phyloP scores from a whole-genome alignment of 2,888 invertebrate genomes.

The Pollenia griseotomentosa region DNA sequence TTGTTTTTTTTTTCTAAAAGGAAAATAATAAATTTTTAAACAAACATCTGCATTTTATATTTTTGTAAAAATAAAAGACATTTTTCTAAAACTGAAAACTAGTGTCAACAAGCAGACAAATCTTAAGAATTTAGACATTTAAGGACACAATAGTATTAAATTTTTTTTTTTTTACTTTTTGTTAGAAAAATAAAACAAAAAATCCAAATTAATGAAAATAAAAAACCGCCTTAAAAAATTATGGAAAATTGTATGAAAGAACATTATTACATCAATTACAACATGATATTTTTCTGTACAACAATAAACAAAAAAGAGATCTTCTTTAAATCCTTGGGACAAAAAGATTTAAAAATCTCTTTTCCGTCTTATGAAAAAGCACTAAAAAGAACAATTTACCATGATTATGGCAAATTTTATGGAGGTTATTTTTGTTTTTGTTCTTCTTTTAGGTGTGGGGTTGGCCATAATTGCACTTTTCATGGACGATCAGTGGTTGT shows the following conservation, averaged over 20 bases:
- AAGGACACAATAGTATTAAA: slow-evolving; percentile 28
- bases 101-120: slow-evolving; percentile 30
- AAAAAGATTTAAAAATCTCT: slow-evolving; percentile 13
- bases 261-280: slow-evolving; percentile 69
- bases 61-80: slow-evolving; percentile 30
- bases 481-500: slow-evolving; percentile 72
- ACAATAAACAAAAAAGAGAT: slow-evolving; percentile 55
- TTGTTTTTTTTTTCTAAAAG: not conserved
- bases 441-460: slow-evolving; percentile 64
- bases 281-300: slow-evolving; percentile 27
- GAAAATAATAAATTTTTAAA: slow-evolving; percentile 7
- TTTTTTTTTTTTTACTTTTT: too few relatives aligned
- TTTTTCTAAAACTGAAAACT: not conserved
- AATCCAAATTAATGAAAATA: slow-evolving; percentile 66
- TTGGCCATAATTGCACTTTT: slow-evolving; percentile 73
- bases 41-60: slow-evolving; percentile 52
- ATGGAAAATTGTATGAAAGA: slow-evolving; percentile 45
- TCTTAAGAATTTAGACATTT: slow-evolving; percentile 26
- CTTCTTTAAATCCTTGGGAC: slow-evolving; percentile 30
- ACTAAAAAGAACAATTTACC: slow-evolving; percentile 64
- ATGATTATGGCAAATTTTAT: slow-evolving; percentile 74
- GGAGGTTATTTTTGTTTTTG: slow-evolving; percentile 45
- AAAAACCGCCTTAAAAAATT: slow-evolving; percentile 66
- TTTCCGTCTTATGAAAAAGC: not conserved
- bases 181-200: slow-evolving; percentile 11